Evolutionary conservation across 2,797 vertebrate genomes (phyloP).

Genomic region (Hippoglossus hippoglossus): DNA sequence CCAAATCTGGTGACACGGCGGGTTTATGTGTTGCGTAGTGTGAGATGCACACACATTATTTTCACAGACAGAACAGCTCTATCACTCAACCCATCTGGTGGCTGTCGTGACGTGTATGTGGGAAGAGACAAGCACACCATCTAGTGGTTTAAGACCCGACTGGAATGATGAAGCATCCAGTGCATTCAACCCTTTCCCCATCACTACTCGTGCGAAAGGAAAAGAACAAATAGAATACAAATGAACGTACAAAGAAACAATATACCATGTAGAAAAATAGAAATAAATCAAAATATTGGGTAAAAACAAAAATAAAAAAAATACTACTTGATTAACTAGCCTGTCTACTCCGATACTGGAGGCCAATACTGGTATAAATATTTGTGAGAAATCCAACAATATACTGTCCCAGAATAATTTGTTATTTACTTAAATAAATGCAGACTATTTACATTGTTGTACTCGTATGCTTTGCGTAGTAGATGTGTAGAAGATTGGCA

Average conservation of each 20-base stretch:
- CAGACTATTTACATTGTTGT: too few species aligned
- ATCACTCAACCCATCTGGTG: constrained; percentile 42
- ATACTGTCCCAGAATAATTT: neutral
- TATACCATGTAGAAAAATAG: neutral
- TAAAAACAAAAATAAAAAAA: neutral
- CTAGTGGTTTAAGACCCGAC: constrained; percentile 72
- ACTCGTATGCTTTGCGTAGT: too few species aligned
- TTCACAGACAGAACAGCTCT: constrained; percentile 5
- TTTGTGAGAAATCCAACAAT: too few species aligned
- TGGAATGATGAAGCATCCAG: constrained; percentile 14
- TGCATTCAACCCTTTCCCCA: neutral
- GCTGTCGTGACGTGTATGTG: constrained; percentile 11
- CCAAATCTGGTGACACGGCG: constrained; percentile 16
- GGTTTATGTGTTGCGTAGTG: constrained; percentile 26
- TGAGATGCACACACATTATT: constrained; percentile 3
- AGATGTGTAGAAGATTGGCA: too few species aligned
- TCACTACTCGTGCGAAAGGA: neutral
- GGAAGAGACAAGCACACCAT: constrained; percentile 75
- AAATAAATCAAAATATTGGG: neutral
- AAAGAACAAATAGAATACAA: neutral
- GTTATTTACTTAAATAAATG: too few species aligned
- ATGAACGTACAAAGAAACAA: neutral
- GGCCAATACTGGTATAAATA: neutral
- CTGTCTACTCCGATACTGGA: neutral
- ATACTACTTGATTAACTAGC: neutral